Conservation (phyloP, 2,113 vertebrate species). For the Podocnemis expansa region DNA sequence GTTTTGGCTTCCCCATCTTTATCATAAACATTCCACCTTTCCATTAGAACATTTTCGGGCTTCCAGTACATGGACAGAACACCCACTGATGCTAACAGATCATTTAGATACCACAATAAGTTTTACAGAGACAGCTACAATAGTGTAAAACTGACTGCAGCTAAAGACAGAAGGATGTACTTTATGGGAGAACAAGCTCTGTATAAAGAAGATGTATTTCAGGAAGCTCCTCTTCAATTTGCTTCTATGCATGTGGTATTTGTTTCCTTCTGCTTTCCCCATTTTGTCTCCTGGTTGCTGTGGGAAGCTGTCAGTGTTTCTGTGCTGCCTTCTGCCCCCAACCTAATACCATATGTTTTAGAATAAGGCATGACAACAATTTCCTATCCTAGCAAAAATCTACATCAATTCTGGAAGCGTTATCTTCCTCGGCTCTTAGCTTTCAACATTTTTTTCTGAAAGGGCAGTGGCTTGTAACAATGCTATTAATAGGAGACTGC, state of each 20-base stretch:
- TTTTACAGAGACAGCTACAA: background rate
- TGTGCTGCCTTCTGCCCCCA: background rate
- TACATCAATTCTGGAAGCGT: constrained; percentile 3
- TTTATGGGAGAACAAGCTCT: background rate
- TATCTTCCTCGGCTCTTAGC: background rate
- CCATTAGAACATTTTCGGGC: background rate
- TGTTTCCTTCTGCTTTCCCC: background rate
- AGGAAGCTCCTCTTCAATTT: background rate
- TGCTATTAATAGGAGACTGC: background rate
- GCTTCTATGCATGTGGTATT: background rate
- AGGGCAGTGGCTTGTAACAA: background rate
- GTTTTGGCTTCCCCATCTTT: background rate
- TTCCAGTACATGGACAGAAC: background rate
- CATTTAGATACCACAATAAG: background rate
- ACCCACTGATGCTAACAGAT: fast-evolving
- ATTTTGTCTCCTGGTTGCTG: background rate
- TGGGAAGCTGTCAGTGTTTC: background rate
- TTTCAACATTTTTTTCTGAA: background rate
- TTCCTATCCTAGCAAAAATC: constrained; percentile 26
- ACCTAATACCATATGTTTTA: background rate
- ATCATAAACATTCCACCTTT: background rate
- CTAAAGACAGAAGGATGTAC: background rate
- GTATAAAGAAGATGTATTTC: background rate
- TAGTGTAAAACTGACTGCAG: background rate
- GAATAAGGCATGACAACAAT: background rate